Evolutionary conservation across 2,888 invertebrate genomes (phyloP), one percentile per base, ranked within the genome.

Genomic region (Bugulina stolonifera): DNA sequence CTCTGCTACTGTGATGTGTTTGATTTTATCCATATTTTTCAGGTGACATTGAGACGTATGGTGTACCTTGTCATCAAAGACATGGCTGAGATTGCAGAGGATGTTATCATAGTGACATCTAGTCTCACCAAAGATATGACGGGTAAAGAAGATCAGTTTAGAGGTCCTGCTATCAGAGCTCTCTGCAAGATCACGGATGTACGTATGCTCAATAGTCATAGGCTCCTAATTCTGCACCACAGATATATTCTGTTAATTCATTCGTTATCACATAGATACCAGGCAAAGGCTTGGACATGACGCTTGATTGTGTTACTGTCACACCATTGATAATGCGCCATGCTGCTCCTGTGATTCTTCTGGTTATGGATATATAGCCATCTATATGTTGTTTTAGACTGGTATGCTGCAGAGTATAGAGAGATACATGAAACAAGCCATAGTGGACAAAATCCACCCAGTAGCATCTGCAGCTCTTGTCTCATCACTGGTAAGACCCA

Each of bases 401-500:
- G 84, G 86, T 27, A 87, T 87, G 96, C 86, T 98, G 73, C 94
- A 98, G 85, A 93, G 96, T 1, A 96, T 99, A 74, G 99, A 99
- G 83, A 89, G 99, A 73, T 99, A 99, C 85, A 98, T 99, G 97
- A 99, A 99, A 82, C 98, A 99, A 84, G 98, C 98, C 0, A 98
- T 99, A 77, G 98, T 99, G n/a, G 99, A 99, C 85, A 92, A 93
- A 80, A 93, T 93, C 77, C 90, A 94, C 0, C 92, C 94, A 0
- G 97, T 99, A 0, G 93, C 97, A 72, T 95, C 96, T 77, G 98
- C 99, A 0, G 98, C 99, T 0, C 86, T 99, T 69, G 96, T 97
- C 0, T 97, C 96, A 54, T 92, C 96, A 0, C 78, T 86, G 78
- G 85, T 85, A 76, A 79, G 80, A 76, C 29, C 43, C 43, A 22